These are phyloP conservation scores for Watsonalla cultraria DNA, from an alignment of 2,888 invertebrate genomes.

Conservation along the genomic window DNA sequence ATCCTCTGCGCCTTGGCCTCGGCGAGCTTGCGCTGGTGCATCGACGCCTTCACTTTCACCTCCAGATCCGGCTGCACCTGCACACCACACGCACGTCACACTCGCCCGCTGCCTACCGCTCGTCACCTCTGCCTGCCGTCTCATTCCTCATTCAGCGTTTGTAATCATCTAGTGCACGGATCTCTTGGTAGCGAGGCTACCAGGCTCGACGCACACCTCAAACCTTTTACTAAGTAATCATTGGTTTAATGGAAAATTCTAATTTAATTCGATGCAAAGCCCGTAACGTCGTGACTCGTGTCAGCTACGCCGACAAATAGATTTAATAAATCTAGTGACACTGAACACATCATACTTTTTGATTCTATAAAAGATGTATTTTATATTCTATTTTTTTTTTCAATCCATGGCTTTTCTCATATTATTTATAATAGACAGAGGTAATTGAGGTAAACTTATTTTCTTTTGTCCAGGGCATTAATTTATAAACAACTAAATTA, in stretches of 20 bases:
- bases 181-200: slow-evolving; percentile 54
- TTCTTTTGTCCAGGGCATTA: too few relatives aligned
- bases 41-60: slow-evolving; percentile 96
- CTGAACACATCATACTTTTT: too few relatives aligned
- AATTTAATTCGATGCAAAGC: too few relatives aligned
- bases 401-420: too few relatives aligned
- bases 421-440: too few relatives aligned
- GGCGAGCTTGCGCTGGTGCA: slow-evolving; percentile 88
- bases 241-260: slow-evolving; percentile 26
- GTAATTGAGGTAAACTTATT: too few relatives aligned
- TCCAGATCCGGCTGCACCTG: slow-evolving; percentile 91
- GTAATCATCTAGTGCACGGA: slow-evolving; percentile 65
- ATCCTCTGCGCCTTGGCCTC: slow-evolving; percentile 91
- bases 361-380: too few relatives aligned
- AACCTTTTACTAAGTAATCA: slow-evolving; percentile 80
- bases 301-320: too few relatives aligned
- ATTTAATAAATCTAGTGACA: too few relatives aligned
- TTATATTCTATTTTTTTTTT: too few relatives aligned
- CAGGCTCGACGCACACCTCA: slow-evolving; percentile 72
- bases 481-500: too few relatives aligned
- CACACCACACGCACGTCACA: neutral
- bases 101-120: neutral
- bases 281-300: too few relatives aligned
- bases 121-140: neutral
- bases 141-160: slow-evolving; percentile 52